These are phyloP conservation scores for Cyclina sinensis DNA, from an alignment of 1,140 invertebrate genomes.

Conservation along the genomic window DNA sequence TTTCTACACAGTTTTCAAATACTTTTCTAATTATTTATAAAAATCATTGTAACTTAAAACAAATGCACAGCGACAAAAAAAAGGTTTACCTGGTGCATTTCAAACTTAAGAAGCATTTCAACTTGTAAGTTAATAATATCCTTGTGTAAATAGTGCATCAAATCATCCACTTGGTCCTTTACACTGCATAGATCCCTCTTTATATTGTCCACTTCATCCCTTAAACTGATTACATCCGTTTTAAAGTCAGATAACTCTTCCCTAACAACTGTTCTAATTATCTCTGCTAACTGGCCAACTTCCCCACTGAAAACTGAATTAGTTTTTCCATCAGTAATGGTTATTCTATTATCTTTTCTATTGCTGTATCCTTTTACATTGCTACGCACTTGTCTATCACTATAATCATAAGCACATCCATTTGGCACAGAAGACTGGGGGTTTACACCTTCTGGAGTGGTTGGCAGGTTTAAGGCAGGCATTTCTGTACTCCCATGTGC, in stretches of 20 bases:
- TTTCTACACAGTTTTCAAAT: no score
- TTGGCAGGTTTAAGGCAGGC: not conserved
- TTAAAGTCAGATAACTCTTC: slow-evolving; percentile 42
- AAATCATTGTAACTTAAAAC: no score
- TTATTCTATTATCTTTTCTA: slow-evolving; percentile 8
- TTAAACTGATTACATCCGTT: slow-evolving; percentile 30
- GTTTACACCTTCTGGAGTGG: slow-evolving; percentile 64
- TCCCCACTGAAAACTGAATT: slow-evolving; percentile 16
- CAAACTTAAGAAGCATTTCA: slow-evolving; percentile 53
- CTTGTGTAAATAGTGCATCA: slow-evolving; percentile 46
- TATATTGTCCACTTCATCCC: slow-evolving; percentile 12
- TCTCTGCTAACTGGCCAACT: slow-evolving; percentile 17
- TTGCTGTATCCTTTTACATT: no score
- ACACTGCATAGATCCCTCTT: slow-evolving; percentile 33
- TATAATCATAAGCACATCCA: not conserved
- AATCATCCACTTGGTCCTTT: slow-evolving; percentile 35
- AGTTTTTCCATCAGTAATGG: not conserved
- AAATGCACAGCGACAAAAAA: no score
- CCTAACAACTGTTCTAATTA: slow-evolving; percentile 39
- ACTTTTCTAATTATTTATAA: no score
- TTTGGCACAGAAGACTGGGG: slow-evolving; percentile 35
- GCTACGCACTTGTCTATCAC: not conserved
- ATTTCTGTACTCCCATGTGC: not conserved
- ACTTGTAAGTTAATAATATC: slow-evolving; percentile 54
- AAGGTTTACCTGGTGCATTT: slow-evolving; percentile 55